Percentiles rank a stretch among this genome's conserved stretches.
Conservation (phyloP, 2,113 vertebrate species). For the Puma concolor region DNA sequence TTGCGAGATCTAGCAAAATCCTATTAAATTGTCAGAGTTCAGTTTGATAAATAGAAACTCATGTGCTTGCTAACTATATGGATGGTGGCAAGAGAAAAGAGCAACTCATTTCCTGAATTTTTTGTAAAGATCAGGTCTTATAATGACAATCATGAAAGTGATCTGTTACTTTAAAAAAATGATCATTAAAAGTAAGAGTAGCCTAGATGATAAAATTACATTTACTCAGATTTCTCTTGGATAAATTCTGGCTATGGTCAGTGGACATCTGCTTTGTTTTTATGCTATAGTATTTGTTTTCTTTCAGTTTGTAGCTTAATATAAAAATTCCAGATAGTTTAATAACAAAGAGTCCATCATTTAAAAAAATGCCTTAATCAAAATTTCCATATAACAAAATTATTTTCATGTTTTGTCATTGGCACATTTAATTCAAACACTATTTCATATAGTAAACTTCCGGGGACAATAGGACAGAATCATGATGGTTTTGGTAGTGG, state of each 20-base stretch:
- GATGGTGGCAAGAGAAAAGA: background rate
- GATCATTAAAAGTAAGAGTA: background rate
- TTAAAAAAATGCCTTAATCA: conserved; percentile 23
- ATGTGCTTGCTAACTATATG: background rate
- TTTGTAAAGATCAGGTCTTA: background rate
- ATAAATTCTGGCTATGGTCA: conserved; percentile 29
- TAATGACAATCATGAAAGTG: background rate
- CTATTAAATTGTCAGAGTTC: conserved; percentile 24
- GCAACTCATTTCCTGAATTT: background rate
- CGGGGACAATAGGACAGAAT: background rate
- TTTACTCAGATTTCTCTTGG: background rate
- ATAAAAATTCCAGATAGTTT: background rate
- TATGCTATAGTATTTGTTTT: background rate
- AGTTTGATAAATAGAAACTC: background rate
- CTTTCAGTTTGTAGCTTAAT: conserved; percentile 17
- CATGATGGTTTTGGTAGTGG: background rate
- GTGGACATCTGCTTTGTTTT: conserved; percentile 34
- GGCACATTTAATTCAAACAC: background rate
- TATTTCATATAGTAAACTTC: background rate
- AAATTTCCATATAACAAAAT: background rate
- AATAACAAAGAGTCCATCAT: background rate
- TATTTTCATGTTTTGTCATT: background rate
- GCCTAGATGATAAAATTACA: background rate
- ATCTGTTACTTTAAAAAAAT: background rate
- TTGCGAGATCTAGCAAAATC: background rate